phyloP scores from a whole-genome alignment of 2,113 vertebrate genomes.

The Bos javanicus region DNA sequence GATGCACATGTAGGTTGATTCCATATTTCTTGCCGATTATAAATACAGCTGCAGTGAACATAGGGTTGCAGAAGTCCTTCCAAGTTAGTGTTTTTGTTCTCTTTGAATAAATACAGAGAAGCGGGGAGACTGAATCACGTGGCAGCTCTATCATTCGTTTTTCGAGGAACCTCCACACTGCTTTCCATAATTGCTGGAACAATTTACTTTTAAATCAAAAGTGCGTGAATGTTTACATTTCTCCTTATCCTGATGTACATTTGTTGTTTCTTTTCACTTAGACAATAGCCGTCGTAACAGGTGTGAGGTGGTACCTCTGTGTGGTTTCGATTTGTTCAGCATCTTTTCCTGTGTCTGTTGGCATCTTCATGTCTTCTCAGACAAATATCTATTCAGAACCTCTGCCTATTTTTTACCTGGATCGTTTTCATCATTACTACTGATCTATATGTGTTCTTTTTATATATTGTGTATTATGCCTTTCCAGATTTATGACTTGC shows the following conservation, averaged over 20 bases:
- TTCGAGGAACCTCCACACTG: neutral
- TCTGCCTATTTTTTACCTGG: neutral
- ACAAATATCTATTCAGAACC: neutral
- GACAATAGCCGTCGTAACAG: neutral
- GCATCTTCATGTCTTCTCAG: neutral
- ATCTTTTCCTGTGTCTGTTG: neutral
- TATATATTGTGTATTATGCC: neutral
- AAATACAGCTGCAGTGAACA: neutral
- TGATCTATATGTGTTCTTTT: neutral
- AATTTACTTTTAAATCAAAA: neutral
- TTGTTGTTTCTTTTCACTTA: neutral
- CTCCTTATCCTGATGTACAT: neutral
- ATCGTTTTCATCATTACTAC: neutral
- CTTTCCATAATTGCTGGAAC: neutral
- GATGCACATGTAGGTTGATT: neutral
- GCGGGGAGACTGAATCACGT: neutral
- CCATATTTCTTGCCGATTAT: neutral
- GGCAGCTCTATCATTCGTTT: neutral
- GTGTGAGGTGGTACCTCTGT: neutral
- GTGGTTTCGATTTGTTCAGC: neutral
- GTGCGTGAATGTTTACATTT: neutral
- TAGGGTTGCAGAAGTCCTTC: neutral
- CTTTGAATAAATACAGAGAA: neutral
- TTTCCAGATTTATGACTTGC: neutral
- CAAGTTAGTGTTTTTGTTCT: neutral